Conservation (phyloP, 1,140 invertebrate genomes). For the Drosophila bipectinata region DNA sequence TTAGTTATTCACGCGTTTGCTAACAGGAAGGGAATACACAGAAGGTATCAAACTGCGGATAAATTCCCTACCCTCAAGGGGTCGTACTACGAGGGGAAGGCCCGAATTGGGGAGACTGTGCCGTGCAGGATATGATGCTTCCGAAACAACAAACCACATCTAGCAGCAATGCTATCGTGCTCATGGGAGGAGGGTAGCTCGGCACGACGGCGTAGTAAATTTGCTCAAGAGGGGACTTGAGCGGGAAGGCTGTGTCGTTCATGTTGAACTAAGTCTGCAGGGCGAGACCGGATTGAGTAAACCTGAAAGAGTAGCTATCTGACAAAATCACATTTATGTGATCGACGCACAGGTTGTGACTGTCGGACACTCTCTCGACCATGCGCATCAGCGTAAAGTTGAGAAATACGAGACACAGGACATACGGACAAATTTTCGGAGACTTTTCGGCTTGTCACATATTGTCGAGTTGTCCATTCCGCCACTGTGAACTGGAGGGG, state of each 20-base stretch:
- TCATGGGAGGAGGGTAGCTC: too few relatives aligned
- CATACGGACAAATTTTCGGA: neutral
- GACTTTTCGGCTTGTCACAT: neutral
- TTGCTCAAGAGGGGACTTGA: too few relatives aligned
- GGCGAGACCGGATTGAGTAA: neutral
- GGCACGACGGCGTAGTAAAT: too few relatives aligned
- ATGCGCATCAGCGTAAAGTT: conserved; percentile 1
- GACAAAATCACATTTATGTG: too few relatives aligned
- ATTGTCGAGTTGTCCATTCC: too few relatives aligned
- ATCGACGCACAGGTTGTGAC: conserved; percentile 4
- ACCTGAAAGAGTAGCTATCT: neutral
- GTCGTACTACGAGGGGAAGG: conserved; percentile 21
- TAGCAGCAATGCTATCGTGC: too few relatives aligned
- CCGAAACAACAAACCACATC: conserved; percentile 31
- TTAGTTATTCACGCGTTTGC: conserved; percentile 59
- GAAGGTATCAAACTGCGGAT: conserved; percentile 29
- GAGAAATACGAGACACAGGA: conserved; percentile 12
- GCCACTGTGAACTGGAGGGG: too few relatives aligned
- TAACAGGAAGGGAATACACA: conserved; percentile 85
- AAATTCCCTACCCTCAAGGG: conserved; percentile 35
- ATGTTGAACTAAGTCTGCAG: conserved; percentile 2
- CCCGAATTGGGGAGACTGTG: too few relatives aligned
- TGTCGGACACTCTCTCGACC: conserved; percentile 6
- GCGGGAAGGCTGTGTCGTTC: too few relatives aligned
- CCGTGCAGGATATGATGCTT: too few relatives aligned